These are phyloP conservation scores for Xyrauchen texanus DNA, from an alignment of 2,113 vertebrate genomes.

Conservation along the genomic window DNA sequence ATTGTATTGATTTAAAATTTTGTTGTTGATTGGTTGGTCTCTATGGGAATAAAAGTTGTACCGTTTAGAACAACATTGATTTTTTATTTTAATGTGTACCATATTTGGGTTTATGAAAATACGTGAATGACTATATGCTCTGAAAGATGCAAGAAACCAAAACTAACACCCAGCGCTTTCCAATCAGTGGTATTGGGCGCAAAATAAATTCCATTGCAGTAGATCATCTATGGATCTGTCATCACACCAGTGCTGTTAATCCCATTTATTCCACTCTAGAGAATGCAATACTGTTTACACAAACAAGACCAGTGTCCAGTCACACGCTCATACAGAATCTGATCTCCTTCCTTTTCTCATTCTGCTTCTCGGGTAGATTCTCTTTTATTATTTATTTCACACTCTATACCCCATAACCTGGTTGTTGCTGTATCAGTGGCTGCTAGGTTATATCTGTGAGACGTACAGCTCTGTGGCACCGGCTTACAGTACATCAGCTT, in stretches of 20 bases:
- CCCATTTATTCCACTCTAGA: constrained; percentile 52
- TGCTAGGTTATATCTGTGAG: constrained; percentile 8
- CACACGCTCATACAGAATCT: neutral
- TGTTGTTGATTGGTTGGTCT: too few species aligned
- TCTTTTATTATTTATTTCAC: neutral
- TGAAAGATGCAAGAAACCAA: neutral
- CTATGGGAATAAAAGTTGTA: too few species aligned
- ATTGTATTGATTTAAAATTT: too few species aligned
- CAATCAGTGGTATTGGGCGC: neutral
- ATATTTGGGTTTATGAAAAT: neutral
- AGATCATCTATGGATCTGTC: constrained; percentile 50
- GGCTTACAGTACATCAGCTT: constrained; percentile 7
- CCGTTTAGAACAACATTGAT: too few species aligned
- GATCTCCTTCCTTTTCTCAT: neutral
- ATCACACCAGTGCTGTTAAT: constrained; percentile 29
- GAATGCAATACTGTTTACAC: constrained; percentile 28
- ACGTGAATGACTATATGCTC: neutral
- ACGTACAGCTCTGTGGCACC: neutral
- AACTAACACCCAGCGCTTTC: neutral
- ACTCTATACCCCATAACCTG: neutral
- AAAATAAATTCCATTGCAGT: neutral
- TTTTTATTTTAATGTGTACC: too few species aligned
- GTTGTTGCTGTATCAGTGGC: constrained; percentile 5
- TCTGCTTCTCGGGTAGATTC: neutral
- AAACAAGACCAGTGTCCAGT: neutral